Base-by-base conservation (phyloP, 1,140 invertebrate species). In the Globodera ellingtonae region DNA sequence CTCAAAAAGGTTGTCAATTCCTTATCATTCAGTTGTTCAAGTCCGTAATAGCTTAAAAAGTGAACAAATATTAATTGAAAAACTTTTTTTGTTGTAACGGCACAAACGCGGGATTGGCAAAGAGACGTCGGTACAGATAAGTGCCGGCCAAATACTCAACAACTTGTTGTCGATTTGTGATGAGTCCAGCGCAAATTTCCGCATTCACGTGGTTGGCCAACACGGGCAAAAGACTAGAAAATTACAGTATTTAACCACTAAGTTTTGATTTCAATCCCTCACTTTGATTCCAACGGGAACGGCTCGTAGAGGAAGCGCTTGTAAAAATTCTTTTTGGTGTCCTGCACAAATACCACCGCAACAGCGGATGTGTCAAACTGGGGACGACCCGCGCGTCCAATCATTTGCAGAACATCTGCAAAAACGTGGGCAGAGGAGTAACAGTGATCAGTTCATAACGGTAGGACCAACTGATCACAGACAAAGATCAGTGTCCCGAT, bases 301-400 rank as follows among this genome's bases (percentile, higher is more conserved):
- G 98, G 98, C 89, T 99, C 96, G 89, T 99, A 98, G 0, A 99
- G 90, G 90, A 99, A 99, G 89, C 97, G 97, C 89, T 98, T 98
- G 90, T 99, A 99, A 91, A 98, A 99, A 89, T 95, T 94, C 90
- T 99, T 99, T 90, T 99, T 99, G 44, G 94, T 93, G 87, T 99
- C 97, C 85, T 99, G 97, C 0, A 99, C 97, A 75, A 99, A 91
- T 9, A 99, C 95, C 15, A 98, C 94, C 5, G 98, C 97, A 4
- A 97, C 94, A 4, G 96, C 97, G 79, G 94, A 93, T 85, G 94
- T 94, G 90, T 99, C 98, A 89, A 94, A 99, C 91, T 97, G 94
- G 4, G 97, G 98, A 80, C 98, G 91, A 7, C 97, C 97, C 79
- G 97, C 97, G 81, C 97, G 92, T 5, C 97, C 97, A 93, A 98